These are phyloP conservation scores for Idaea straminata DNA, from an alignment of 2,888 invertebrate species.

Conservation along the genomic window DNA sequence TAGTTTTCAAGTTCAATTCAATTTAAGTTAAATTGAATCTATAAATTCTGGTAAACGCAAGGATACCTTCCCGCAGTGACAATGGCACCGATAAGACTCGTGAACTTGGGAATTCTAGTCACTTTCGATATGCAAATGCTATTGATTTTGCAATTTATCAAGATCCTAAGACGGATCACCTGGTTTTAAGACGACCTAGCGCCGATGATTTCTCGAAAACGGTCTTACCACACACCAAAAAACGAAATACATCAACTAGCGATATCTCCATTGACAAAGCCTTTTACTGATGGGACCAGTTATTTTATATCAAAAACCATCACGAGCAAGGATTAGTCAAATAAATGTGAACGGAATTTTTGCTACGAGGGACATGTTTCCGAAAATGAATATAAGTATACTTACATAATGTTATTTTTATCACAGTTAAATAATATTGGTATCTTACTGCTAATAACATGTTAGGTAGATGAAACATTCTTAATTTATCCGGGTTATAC, in stretches of 20 bases:
- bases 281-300: neutral
- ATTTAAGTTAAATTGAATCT: neutral
- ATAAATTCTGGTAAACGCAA: neutral
- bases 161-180: neutral
- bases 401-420: too few species aligned
- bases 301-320: too few species aligned
- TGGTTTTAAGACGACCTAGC: neutral
- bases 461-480: too few species aligned
- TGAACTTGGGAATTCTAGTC: conserved; percentile 1
- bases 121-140: neutral
- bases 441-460: too few species aligned
- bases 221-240: neutral
- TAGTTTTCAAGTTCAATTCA: neutral
- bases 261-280: too few species aligned
- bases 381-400: too few species aligned
- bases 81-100: neutral
- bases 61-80: neutral
- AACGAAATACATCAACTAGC: neutral
- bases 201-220: neutral
- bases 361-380: too few species aligned
- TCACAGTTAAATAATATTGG: too few species aligned
- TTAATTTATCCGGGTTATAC: too few species aligned
- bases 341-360: too few species aligned
- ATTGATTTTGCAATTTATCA: neutral
- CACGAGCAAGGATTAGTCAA: too few species aligned